Conservation (phyloP, 2,888 invertebrate species). For the Syrphus vitripennis region DNA sequence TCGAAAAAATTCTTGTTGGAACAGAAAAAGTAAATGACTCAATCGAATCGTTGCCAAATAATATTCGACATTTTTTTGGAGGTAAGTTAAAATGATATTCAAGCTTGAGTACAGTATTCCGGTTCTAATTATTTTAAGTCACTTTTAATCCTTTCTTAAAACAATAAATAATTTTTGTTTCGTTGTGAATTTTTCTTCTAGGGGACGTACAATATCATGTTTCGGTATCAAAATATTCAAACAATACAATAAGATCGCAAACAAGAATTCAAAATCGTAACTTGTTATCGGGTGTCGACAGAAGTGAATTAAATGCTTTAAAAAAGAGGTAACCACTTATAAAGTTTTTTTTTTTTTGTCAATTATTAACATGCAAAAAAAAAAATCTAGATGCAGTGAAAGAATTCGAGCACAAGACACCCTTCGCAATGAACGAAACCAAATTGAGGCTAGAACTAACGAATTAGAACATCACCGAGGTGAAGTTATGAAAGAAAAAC, state of each 20-base stretch:
- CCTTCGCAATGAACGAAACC: constrained; percentile 74
- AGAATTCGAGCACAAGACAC: constrained; percentile 72
- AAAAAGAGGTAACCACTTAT: constrained; percentile 73
- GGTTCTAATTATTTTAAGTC: too few species aligned
- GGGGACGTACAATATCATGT: constrained; percentile 84
- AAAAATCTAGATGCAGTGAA: constrained; percentile 68
- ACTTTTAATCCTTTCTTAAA: neutral
- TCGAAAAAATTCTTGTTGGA: constrained; percentile 89
- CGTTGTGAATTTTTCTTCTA: constrained; percentile 74
- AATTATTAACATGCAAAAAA: neutral
- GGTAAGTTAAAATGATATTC: constrained; percentile 81
- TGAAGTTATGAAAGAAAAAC: constrained; percentile 75
- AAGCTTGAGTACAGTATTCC: too few species aligned
- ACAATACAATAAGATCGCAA: constrained; percentile 84
- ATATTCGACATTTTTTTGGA: constrained; percentile 85
- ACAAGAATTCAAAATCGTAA: constrained; percentile 82
- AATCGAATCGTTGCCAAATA: constrained; percentile 84
- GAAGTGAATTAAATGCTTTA: constrained; percentile 80
- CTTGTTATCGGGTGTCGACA: constrained; percentile 84
- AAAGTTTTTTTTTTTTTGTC: neutral
- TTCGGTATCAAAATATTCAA: constrained; percentile 85
- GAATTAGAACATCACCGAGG: constrained; percentile 76
- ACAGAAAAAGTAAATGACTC: constrained; percentile 84
- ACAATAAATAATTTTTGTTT: neutral
- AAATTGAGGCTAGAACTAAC: constrained; percentile 74